Percentiles rank a stretch among this genome's conserved stretches.
phyloP scores from a whole-genome alignment of 2,797 vertebrate species.

The Lithobates pipiens region DNA sequence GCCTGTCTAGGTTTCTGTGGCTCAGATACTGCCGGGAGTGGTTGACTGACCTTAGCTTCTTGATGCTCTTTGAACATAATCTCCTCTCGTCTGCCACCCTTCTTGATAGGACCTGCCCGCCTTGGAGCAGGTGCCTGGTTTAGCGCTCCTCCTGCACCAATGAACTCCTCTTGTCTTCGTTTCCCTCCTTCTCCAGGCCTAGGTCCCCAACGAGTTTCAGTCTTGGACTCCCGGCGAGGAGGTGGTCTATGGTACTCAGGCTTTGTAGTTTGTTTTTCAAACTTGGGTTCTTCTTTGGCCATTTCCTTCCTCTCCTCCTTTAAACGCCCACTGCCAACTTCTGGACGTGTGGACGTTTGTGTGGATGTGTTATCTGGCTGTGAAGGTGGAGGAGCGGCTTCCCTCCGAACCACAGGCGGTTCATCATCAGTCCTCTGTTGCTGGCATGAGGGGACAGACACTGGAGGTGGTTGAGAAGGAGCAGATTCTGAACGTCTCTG shows the following conservation, averaged over 20 bases:
- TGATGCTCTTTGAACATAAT: constrained; percentile 69
- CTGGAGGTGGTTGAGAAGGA: constrained; percentile 33
- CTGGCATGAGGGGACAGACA: constrained; percentile 27
- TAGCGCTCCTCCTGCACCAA: constrained; percentile 70
- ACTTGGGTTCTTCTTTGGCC: constrained; percentile 55
- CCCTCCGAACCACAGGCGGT: constrained; percentile 28
- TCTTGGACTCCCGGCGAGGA: constrained; percentile 83
- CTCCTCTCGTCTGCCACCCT: constrained; percentile 77
- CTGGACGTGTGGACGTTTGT: constrained; percentile 51
- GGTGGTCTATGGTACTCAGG: constrained; percentile 54
- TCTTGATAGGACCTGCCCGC: constrained; percentile 91
- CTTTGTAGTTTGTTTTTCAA: constrained; percentile 64
- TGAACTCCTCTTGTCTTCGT: constrained; percentile 73
- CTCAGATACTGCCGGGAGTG: background rate
- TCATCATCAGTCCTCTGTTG: constrained; percentile 55
- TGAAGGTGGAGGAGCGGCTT: constrained; percentile 68
- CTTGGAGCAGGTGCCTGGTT: constrained; percentile 58
- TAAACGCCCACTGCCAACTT: constrained; percentile 66
- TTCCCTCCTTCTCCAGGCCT: constrained; percentile 82
- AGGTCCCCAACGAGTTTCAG: constrained; percentile 93
- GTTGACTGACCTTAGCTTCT: constrained; percentile 65
- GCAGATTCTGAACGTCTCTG: constrained; percentile 34
- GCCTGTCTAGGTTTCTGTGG: constrained; percentile 31
- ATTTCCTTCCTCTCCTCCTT: constrained; percentile 72
- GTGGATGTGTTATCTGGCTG: constrained; percentile 77